A percentile compares a stretch with the other conserved stretches of the same genome.
Conservation (phyloP, 2,113 vertebrate species). For the Gopherus flavomarginatus region DNA sequence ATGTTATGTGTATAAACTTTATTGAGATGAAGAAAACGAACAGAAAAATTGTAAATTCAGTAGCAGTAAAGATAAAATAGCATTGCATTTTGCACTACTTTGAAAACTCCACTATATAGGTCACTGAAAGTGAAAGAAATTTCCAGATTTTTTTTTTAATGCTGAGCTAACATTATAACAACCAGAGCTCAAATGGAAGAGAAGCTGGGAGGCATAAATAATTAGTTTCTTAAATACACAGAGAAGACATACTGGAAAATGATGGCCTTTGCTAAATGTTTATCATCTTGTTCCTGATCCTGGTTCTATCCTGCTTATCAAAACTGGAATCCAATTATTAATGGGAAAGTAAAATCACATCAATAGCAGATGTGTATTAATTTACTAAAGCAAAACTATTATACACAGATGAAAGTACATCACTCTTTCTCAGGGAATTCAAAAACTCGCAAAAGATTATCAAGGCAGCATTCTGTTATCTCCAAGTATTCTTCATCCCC, state of each 20-base stretch:
- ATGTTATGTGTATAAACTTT: slow-evolving; percentile 47
- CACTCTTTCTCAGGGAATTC: background rate
- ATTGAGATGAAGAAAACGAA: slow-evolving; percentile 38
- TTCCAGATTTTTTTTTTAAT: slow-evolving; percentile 11
- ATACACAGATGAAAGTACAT: background rate
- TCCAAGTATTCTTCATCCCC: background rate
- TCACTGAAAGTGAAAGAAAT: slow-evolving; percentile 37
- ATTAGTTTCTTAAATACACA: slow-evolving; percentile 55
- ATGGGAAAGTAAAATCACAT: slow-evolving; percentile 10
- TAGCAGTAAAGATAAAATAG: slow-evolving; percentile 9
- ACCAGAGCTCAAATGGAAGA: background rate
- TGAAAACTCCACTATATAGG: background rate
- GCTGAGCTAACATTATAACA: slow-evolving; percentile 41
- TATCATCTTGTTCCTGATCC: background rate
- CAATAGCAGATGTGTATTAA: background rate
- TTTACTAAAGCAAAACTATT: background rate
- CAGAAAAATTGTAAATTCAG: slow-evolving; percentile 42
- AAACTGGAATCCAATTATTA: background rate
- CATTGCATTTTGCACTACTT: slow-evolving; percentile 3
- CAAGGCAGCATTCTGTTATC: background rate
- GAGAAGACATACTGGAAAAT: slow-evolving; percentile 11
- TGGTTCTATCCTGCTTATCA: background rate
- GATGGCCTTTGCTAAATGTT: background rate
- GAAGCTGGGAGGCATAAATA: slow-evolving; percentile 17
- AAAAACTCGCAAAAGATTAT: background rate